A percentile compares a stretch with the other conserved stretches of the same genome.
These are phyloP conservation scores for Bombyx huttoni DNA, from an alignment of 2,888 invertebrate genomes.

Conservation along the genomic window DNA sequence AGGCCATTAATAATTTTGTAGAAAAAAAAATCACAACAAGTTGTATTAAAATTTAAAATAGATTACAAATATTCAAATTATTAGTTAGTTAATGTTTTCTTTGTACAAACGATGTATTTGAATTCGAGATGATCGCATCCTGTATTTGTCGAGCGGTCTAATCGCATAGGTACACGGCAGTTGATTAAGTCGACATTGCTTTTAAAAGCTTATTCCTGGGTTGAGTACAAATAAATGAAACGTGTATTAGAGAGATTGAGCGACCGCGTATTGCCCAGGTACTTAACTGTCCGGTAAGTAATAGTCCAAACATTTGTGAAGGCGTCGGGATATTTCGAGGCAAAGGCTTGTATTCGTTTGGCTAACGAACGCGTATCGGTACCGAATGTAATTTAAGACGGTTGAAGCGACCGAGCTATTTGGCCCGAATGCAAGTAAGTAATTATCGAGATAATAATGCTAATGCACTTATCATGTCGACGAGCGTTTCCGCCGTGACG, in stretches of 20 bases:
- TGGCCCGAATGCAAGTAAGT: constrained; percentile 68
- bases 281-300: constrained; percentile 50
- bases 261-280: constrained; percentile 22
- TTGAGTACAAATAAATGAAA: constrained; percentile 40
- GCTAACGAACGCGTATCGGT: constrained; percentile 36
- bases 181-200: constrained; percentile 44
- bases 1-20: too few species aligned
- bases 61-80: too few species aligned
- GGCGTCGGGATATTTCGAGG: constrained; percentile 14
- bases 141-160: constrained; percentile 17
- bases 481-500: constrained; percentile 58
- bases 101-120: constrained; percentile 1
- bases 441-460: constrained; percentile 72
- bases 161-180: constrained; percentile 36
- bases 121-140: constrained; percentile 4
- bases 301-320: constrained; percentile 49
- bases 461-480: constrained; percentile 71
- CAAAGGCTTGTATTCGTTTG: constrained; percentile 29
- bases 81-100: neutral
- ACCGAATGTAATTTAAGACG: constrained; percentile 54
- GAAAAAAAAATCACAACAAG: too few species aligned
- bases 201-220: constrained; percentile 44
- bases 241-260: constrained; percentile 31
- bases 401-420: constrained; percentile 56
- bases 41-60: too few species aligned